These are phyloP conservation scores for Noctua pronuba DNA, from an alignment of 2,888 invertebrate genomes.

Conservation along the genomic window DNA sequence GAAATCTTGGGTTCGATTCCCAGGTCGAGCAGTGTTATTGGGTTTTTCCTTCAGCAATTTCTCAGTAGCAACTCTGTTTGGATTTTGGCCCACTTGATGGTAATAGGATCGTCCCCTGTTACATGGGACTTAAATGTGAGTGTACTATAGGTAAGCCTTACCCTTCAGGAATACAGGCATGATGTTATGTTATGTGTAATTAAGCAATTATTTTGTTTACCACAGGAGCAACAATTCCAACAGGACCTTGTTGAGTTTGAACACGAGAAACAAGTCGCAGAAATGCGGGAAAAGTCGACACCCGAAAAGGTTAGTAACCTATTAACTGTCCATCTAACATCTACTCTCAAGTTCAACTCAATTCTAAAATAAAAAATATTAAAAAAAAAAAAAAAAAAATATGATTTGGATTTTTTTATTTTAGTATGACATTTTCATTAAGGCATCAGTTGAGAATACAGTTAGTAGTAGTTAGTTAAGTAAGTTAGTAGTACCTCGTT, in stretches of 20 bases:
- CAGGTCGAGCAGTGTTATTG: not conserved
- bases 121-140: not conserved
- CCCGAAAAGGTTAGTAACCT: slow-evolving; percentile 93
- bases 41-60: not conserved
- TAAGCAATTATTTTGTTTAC: slow-evolving; percentile 53
- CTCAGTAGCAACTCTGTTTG: not conserved
- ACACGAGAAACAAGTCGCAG: slow-evolving; percentile 92
- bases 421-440: too few relatives aligned
- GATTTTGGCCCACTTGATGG: not conserved
- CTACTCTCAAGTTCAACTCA: too few relatives aligned
- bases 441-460: too few relatives aligned
- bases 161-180: not conserved
- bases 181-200: not conserved
- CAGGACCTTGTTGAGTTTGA: slow-evolving; percentile 94
- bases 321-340: too few relatives aligned
- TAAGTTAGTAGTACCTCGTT: too few relatives aligned
- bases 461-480: too few relatives aligned
- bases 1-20: not conserved
- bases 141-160: not conserved
- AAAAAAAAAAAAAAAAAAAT: too few relatives aligned
- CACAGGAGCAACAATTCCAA: slow-evolving; percentile 93
- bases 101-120: not conserved
- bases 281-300: slow-evolving; percentile 94
- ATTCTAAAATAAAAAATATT: too few relatives aligned
- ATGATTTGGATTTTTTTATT: too few relatives aligned